Evolutionary conservation across 1,140 invertebrate species (phyloP), one percentile per base, ranked within the genome.

Genomic region (Acromyrmex echinatior): DNA sequence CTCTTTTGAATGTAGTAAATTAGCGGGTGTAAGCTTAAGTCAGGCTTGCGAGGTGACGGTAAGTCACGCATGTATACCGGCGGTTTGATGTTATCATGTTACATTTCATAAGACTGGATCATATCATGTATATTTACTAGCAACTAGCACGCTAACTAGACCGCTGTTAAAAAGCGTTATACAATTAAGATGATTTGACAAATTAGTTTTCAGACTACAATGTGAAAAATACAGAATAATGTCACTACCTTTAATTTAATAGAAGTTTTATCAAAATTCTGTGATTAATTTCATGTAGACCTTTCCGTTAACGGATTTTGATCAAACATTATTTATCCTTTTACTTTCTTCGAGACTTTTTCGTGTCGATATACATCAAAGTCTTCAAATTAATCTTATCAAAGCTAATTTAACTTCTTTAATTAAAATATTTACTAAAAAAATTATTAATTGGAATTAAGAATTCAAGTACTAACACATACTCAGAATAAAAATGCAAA

Each of bases 51-150:
- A n/a, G 28, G 80, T 35, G 56, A 76, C 56, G 70, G n/a, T 74
- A 84, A 84, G 70, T 84, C 70, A 84, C 80, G 80, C 80, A 76
- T 84, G 28, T 76, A 62, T 63, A 62, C 18, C n/a, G 18, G 21
- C 21, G 7, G 18, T 25, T 73, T 16, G 80, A 84, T 84, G 28
- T 74, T 84, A 84, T 84, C 80, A 14, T 25, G n/a, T 39, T 74
- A 74, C 25, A 62, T 82, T 82, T 82, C 80, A 74, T 74, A 84
- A 84, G 70, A 49, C 80, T 62, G n/a, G 45, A 84, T 82, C 68
- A n/a, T 56, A 82, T 71, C 80, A 25, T 14, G 56, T 51, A 35
- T 39, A 45, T 84, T 84, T 84, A 84, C 39, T 84, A 62, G 56
- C 80, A 51, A 63, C 70, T 51, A 25, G 39, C 80, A 84, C 39